Conservation (phyloP, 2,888 invertebrate genomes). For the Keiferia lycopersicella region DNA sequence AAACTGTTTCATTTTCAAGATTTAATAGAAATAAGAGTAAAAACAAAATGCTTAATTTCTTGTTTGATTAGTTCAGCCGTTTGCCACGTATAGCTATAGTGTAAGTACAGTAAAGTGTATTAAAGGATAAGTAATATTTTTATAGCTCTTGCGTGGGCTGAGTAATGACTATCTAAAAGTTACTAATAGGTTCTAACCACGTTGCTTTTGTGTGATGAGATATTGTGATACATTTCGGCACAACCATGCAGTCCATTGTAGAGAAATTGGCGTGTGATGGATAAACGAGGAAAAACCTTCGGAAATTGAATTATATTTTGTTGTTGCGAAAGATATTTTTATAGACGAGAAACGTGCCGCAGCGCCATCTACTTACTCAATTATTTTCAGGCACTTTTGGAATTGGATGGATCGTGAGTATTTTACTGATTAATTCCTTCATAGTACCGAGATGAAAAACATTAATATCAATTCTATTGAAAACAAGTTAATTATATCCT, state of each 20-base stretch:
- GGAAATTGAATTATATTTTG: neutral
- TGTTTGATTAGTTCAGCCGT: too few relatives aligned
- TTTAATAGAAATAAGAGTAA: too few relatives aligned
- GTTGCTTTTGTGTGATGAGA: neutral
- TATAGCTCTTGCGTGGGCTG: too few relatives aligned
- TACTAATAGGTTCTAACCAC: too few relatives aligned
- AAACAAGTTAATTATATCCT: neutral
- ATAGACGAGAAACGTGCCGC: neutral
- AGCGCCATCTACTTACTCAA: neutral
- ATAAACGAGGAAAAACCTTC: neutral
- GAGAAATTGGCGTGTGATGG: slow-evolving; percentile 14
- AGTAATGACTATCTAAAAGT: too few relatives aligned
- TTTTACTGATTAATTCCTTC: neutral
- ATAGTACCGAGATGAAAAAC: neutral
- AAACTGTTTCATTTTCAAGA: too few relatives aligned
- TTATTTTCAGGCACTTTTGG: neutral
- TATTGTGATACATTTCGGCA: neutral
- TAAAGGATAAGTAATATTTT: too few relatives aligned
- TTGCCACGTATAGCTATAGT: too few relatives aligned
- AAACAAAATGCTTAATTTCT: too few relatives aligned
- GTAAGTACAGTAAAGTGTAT: too few relatives aligned
- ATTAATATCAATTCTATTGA: neutral
- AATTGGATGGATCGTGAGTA: neutral
- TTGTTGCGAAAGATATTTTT: neutral
- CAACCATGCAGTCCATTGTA: neutral